phyloP scores from a whole-genome alignment of 2,113 vertebrate genomes.

The Corythornis madagascariensis region DNA sequence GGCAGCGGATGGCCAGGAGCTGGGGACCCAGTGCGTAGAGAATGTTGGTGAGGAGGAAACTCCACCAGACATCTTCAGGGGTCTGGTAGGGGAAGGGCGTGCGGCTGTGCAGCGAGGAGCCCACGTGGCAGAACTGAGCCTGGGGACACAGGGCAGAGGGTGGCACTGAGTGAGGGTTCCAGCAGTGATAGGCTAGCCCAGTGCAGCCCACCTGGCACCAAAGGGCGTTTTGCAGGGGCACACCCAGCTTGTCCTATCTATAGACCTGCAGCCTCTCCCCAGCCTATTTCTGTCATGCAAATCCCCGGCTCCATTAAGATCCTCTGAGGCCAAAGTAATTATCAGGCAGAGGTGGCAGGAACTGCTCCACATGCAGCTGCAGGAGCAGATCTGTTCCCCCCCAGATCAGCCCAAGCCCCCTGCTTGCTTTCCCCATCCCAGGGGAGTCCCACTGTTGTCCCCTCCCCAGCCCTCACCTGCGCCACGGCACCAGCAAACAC shows the following conservation, averaged over 20 bases:
- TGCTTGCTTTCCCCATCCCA: not conserved
- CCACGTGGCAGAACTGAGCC: constrained; percentile 89
- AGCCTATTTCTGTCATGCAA: not conserved
- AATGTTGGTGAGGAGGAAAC: constrained; percentile 77
- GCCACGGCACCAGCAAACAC: constrained; percentile 84
- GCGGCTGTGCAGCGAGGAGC: constrained; percentile 82
- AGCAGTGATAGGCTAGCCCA: accelerated
- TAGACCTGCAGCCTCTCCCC: not conserved
- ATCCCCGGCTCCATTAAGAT: not conserved
- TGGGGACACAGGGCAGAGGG: constrained; percentile 9
- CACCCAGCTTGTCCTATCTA: not conserved
- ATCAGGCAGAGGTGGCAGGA: not conserved
- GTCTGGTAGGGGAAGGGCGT: constrained; percentile 85
- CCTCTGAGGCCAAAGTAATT: not conserved
- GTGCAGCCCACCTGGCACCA: not conserved
- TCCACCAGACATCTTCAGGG: constrained; percentile 74
- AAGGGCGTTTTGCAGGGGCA: not conserved
- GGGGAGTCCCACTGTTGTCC: not conserved
- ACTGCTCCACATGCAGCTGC: not conserved
- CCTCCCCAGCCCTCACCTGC: constrained; percentile 76
- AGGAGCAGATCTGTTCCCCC: accelerated
- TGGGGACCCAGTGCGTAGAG: constrained; percentile 77
- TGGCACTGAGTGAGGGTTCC: accelerated
- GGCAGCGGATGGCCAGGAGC: constrained; percentile 81
- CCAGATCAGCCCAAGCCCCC: not conserved